Evolutionary conservation across 2,113 vertebrate genomes (phyloP), one percentile per base, ranked within the genome.

Genomic region (Misgurnus anguillicaudatus): DNA sequence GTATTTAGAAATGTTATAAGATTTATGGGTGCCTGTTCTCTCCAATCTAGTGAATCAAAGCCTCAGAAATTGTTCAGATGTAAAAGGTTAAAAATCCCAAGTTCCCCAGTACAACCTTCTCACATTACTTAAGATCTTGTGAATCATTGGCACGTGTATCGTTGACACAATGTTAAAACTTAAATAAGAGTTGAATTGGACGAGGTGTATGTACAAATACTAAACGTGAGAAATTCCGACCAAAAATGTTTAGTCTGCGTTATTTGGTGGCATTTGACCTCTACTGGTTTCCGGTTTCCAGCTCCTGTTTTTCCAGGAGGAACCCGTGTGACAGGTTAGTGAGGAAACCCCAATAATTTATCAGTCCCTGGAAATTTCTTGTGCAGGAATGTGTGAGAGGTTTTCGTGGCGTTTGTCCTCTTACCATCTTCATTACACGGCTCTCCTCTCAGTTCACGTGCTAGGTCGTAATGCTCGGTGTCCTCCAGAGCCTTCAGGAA

Each of bases 401-500:
- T 14, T 38, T 45, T 60, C 5, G 19, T 57, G 19, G 36, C 8
- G 11, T n/a, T 1, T 2, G 42, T 13, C 16, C 3, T 21, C 73
- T 81, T 82, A 89, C 91, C 89, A 79, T 57, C 31, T 42, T 31
- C 57, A 19, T 77, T 42, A 51, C 65, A 11, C 24, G 70, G 17
- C 0, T 80, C 77, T 84, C 91, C 94, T 0, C 84, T 91, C 83
- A 98, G 86, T 21, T 95, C 87, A 14, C 72, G 17, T 39, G 77
- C 90, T 41, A 96, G 88, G 0, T 0, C 0, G 0, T 7, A 0
- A n/a, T 97, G 94, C 4, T 85, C 90, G 0, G 95, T 92, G 36
- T 87, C 24, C n/a, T 13, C 75, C 62, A 98, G 87, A 76, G 92
- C 83, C 0, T 65, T 0, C 61, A 96, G 83, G 87, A 99, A 98